Conservation (phyloP, 2,797 vertebrate genomes). For the Crenuchus spilurus region DNA sequence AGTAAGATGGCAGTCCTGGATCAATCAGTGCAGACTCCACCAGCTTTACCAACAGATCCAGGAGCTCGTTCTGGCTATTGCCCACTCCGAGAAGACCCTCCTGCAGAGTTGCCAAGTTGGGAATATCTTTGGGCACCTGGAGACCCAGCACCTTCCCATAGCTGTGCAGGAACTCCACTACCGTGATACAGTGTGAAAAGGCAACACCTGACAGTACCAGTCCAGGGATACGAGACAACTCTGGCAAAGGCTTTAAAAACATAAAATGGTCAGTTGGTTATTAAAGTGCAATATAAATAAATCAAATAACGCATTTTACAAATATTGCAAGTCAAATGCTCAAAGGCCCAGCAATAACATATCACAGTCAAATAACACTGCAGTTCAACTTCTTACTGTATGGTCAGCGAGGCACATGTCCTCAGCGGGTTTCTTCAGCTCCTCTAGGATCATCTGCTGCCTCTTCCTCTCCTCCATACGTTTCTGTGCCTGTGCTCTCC, state of each 20-base stretch:
- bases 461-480: conserved; percentile 88
- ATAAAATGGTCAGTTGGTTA: not conserved
- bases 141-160: conserved; percentile 92
- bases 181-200: conserved; percentile 89
- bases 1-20: conserved; percentile 89
- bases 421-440: conserved; percentile 94
- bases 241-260: conserved; percentile 82
- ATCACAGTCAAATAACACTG: too few species aligned
- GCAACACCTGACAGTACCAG: conserved; percentile 85
- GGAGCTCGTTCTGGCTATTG: conserved; percentile 82
- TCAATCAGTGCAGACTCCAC: conserved; percentile 86
- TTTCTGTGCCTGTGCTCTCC: conserved; percentile 81
- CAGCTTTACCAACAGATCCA: conserved; percentile 88
- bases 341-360: too few species aligned
- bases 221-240: conserved; percentile 87
- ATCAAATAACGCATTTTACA: too few species aligned
- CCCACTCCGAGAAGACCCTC: conserved; percentile 90
- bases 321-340: too few species aligned
- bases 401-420: conserved; percentile 97
- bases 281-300: not conserved
- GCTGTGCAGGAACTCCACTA: conserved; percentile 91
- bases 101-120: conserved; percentile 87
- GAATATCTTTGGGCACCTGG: conserved; percentile 86
- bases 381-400: too few species aligned
- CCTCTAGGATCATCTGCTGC: conserved; percentile 91